These are phyloP conservation scores for Pangasius larnaudii DNA, from an alignment of 2,797 vertebrate genomes.

Conservation along the genomic window DNA sequence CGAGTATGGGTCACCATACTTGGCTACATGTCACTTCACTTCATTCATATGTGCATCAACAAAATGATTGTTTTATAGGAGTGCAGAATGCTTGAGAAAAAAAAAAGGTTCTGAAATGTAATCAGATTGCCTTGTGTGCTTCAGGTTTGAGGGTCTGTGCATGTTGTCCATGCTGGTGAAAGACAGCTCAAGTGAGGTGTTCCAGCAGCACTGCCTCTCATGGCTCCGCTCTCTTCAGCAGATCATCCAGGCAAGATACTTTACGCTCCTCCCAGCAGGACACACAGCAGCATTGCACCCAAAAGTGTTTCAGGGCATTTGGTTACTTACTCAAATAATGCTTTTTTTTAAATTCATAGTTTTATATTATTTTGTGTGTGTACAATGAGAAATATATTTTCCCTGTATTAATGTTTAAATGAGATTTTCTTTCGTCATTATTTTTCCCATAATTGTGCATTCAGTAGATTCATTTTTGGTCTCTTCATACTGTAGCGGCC, in stretches of 20 bases:
- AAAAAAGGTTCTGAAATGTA: not conserved
- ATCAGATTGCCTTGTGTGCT: slow-evolving; percentile 11
- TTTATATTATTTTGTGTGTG: not conserved
- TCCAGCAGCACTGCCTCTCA: slow-evolving; percentile 87
- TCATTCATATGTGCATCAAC: not conserved
- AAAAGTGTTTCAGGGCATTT: not conserved
- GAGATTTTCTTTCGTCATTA: not conserved
- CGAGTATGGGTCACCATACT: too few relatives aligned
- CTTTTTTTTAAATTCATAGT: not conserved
- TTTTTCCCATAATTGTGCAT: not conserved
- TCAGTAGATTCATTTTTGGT: not conserved
- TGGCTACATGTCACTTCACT: too few relatives aligned
- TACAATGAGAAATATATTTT: not conserved
- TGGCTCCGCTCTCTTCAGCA: slow-evolving; percentile 90
- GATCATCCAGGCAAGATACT: slow-evolving; percentile 82
- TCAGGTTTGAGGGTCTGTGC: slow-evolving; percentile 88
- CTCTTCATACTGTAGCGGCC: not conserved
- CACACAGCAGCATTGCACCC: not conserved
- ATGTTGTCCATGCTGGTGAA: slow-evolving; percentile 86
- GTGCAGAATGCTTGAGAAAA: not conserved
- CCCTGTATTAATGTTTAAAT: not conserved
- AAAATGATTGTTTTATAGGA: not conserved
- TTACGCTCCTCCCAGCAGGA: not conserved
- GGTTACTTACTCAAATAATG: not conserved
- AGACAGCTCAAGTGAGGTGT: slow-evolving; percentile 86